These are phyloP conservation scores for Ectropis crepuscularia DNA, from an alignment of 2,888 invertebrate species.

Conservation along the genomic window DNA sequence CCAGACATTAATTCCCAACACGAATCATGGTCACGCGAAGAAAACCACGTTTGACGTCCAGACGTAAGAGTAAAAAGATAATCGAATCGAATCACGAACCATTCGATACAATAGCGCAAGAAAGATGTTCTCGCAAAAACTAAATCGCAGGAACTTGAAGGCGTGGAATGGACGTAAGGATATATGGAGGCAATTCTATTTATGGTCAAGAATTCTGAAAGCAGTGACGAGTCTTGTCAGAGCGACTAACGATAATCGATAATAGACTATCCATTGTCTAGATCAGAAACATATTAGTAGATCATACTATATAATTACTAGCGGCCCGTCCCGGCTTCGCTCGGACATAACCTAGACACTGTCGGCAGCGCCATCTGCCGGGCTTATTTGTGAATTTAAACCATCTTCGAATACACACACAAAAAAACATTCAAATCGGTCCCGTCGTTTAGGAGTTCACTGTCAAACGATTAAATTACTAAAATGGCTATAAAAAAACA, in stretches of 20 bases:
- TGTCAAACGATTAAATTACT: too few species aligned
- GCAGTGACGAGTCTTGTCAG: neutral
- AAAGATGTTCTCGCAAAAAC: slow-evolving; percentile 41
- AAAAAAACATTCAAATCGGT: too few species aligned
- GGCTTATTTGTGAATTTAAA: too few species aligned
- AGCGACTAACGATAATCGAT: too few species aligned
- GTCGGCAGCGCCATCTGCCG: too few species aligned
- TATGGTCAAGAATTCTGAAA: slow-evolving; percentile 17
- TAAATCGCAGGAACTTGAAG: slow-evolving; percentile 37
- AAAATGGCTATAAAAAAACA: too few species aligned
- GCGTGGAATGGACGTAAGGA: slow-evolving; percentile 30
- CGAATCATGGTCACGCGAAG: slow-evolving; percentile 46
- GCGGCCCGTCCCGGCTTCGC: too few species aligned
- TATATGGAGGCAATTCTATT: slow-evolving; percentile 29
- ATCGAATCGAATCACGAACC: slow-evolving; percentile 47
- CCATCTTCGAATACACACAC: too few species aligned
- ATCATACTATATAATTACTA: too few species aligned
- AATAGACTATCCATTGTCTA: neutral
- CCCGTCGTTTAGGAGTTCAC: too few species aligned
- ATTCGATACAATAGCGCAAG: slow-evolving; percentile 50
- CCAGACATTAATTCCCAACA: slow-evolving; percentile 39
- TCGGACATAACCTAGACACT: too few species aligned
- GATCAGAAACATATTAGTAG: too few species aligned
- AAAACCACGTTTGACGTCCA: slow-evolving; percentile 39
- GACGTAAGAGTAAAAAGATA: slow-evolving; percentile 49